Conservation (phyloP, 2,888 invertebrate genomes). For the Hylaea fasciaria region DNA sequence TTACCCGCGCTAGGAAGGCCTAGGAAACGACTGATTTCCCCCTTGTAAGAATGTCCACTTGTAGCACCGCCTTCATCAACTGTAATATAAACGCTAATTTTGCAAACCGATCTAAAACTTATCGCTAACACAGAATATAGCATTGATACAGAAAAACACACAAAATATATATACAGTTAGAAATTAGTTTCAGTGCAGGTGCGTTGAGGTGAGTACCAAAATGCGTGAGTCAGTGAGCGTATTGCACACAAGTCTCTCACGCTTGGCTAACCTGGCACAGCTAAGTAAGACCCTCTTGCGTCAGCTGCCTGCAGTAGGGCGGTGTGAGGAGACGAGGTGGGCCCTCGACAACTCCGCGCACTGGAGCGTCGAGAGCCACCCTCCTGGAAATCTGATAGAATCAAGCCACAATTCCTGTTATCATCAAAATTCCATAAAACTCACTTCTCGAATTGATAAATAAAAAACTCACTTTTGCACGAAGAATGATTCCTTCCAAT, state of each 20-base stretch:
- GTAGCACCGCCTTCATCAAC: conserved; percentile 81
- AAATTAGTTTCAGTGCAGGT: conserved; percentile 65
- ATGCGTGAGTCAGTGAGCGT: conserved; percentile 58
- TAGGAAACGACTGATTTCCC: conserved; percentile 87
- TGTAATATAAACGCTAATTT: conserved; percentile 74
- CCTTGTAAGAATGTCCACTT: conserved; percentile 77
- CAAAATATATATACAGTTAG: conserved; percentile 50
- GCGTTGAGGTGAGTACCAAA: conserved; percentile 56
- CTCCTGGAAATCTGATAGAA: conserved; percentile 82
- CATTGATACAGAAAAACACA: conserved; percentile 27
- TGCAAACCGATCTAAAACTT: conserved; percentile 39
- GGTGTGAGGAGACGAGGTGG: conserved; percentile 79
- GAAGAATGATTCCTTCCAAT: conserved; percentile 98
- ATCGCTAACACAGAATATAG: conserved; percentile 21
- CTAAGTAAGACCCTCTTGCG: conserved; percentile 86
- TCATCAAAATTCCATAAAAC: conserved; percentile 30
- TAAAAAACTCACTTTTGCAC: conserved; percentile 92
- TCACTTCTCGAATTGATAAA: conserved; percentile 19
- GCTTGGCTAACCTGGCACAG: conserved; percentile 85
- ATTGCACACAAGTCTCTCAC: conserved; percentile 51
- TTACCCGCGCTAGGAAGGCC: conserved; percentile 87
- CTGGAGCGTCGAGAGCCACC: conserved; percentile 79
- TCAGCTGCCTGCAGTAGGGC: conserved; percentile 83
- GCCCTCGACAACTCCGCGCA: conserved; percentile 76
- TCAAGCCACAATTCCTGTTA: conserved; percentile 55